Conservation (phyloP, 1,140 invertebrate genomes). For the Penaeus vannamei region DNA sequence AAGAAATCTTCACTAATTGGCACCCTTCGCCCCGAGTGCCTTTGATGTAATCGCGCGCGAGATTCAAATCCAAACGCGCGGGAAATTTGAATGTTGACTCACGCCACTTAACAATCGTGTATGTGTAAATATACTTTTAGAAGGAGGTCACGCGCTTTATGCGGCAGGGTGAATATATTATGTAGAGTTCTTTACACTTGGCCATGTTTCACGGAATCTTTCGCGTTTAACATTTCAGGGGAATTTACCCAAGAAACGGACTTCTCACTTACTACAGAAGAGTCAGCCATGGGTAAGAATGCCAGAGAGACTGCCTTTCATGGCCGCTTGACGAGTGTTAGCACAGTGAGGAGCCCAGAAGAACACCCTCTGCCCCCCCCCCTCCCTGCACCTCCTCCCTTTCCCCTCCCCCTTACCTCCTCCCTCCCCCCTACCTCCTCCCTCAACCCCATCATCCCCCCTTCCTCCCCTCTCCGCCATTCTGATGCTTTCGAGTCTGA, state of each 20-base stretch:
- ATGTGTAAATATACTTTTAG: slow-evolving; percentile 51
- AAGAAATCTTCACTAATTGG: slow-evolving; percentile 65
- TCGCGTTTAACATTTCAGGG: slow-evolving; percentile 1
- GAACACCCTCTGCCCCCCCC: neutral
- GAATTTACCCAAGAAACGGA: neutral
- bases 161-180: slow-evolving; percentile 31
- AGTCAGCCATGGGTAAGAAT: slow-evolving; percentile 21
- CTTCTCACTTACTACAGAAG: slow-evolving; percentile 27
- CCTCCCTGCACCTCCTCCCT: neutral
- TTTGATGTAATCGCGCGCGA: slow-evolving; percentile 62
- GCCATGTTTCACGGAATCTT: neutral
- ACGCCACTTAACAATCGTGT: slow-evolving; percentile 17
- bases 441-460: neutral
- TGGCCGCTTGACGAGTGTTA: neutral
- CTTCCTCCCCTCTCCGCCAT: neutral
- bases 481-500: no score
- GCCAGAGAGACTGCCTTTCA: neutral
- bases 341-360: neutral
- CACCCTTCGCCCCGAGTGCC: slow-evolving; percentile 51
- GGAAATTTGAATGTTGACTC: slow-evolving; percentile 48
- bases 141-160: slow-evolving; percentile 37
- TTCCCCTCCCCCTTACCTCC: neutral
- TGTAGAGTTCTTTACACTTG: slow-evolving; percentile 49
- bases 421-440: neutral
- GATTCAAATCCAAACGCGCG: slow-evolving; percentile 53